Base-by-base conservation (phyloP, 2,888 invertebrate genomes). In the Gari tellinella region DNA sequence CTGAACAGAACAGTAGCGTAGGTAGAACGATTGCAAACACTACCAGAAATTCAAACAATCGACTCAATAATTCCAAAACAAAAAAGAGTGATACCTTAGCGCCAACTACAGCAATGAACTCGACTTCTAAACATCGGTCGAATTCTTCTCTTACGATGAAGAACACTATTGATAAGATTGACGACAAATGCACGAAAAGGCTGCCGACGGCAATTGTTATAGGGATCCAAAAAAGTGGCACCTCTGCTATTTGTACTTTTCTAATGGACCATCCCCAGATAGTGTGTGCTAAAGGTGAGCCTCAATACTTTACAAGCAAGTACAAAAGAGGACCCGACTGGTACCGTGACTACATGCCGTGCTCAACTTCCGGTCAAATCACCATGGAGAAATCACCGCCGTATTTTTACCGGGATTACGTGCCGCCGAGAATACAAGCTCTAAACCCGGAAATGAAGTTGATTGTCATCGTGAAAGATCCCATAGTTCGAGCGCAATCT, bases 331-430 rank as follows among this genome's bases (percentile, higher is more conserved):
- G 99, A 0, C 93, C 97, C 66, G 97, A 98, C 72, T 99, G 98
- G 98, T 99, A 99, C 66, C 67, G 85, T 10, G 81, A 86, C 45
- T 96, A 96, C 92, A 98, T 98, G 98, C 98, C 98, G 8, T 95
- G 95, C 88, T 55, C 49, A n/a, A 96, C 96, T 92, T 94, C 95
- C 78, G 96, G 96, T 43, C 97, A 98, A 92, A 95, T 98, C 81
- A 98, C 98, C 64, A 96, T 98, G 86, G 99, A 99, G 92, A 99
- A 99, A 93, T 98, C 97, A 85, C 99, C 99, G 8, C 97, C 97
- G 87, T 99, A 99, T 93, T 99, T 99, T 93, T 96, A 97, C 45
- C 97, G 97, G 67, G 95, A 96, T 5, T 95, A 96, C 94, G 98
- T 97, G 26, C 98, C 99, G 10, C 96, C 96, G 92, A 94, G 99